Percentiles rank a stretch among this genome's conserved stretches.
phyloP scores from a whole-genome alignment of 2,888 invertebrate species.

The Girardia tigrina region DNA sequence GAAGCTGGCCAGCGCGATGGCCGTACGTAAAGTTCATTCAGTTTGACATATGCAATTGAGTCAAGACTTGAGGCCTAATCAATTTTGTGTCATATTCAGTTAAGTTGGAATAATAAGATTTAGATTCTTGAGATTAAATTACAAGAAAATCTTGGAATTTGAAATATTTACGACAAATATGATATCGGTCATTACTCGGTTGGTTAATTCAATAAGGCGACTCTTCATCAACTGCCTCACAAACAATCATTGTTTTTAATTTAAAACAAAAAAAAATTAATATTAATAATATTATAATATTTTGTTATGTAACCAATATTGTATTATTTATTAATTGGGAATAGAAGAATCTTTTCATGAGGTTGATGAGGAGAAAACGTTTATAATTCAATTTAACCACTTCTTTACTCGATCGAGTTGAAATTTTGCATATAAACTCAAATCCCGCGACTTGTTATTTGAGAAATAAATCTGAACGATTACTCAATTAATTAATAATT shows the following conservation, averaged over 20 bases:
- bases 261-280: neutral
- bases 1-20: neutral
- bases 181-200: constrained; percentile 20
- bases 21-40: constrained; percentile 19
- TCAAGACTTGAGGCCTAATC: constrained; percentile 11
- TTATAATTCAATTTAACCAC: no score
- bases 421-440: no score
- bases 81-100: constrained; percentile 19
- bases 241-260: neutral
- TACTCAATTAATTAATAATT: no score
- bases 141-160: constrained; percentile 20
- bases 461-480: no score
- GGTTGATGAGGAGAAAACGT: no score
- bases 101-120: constrained; percentile 23
- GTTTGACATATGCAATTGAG: constrained; percentile 23
- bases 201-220: constrained; percentile 17
- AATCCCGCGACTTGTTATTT: no score
- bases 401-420: no score
- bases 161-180: constrained; percentile 13
- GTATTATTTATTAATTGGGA: no score
- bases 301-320: no score
- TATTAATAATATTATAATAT: no score
- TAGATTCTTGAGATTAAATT: constrained; percentile 23
- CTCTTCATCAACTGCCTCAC: neutral
- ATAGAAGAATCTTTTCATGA: no score